A percentile compares a stretch with the other conserved stretches of the same genome.
These are phyloP conservation scores for Varecia variegata DNA, from an alignment of 2,797 vertebrate genomes.

Conservation along the genomic window DNA sequence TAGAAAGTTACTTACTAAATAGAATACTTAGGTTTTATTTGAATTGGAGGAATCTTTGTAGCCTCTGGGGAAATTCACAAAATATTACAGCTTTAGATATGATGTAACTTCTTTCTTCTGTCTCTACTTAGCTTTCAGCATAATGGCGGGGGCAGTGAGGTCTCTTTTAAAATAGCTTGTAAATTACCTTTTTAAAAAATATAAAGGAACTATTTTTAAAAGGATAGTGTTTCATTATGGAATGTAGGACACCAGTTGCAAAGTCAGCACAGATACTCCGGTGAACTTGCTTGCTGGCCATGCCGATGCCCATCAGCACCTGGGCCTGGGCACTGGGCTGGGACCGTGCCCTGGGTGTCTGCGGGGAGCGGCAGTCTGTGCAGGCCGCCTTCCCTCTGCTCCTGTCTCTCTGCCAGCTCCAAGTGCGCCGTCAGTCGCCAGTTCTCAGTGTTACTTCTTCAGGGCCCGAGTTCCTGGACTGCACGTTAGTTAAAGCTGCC, in stretches of 20 bases:
- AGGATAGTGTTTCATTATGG: not conserved
- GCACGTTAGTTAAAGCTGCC: no score
- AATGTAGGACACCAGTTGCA: fast-evolving
- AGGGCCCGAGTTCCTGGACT: not conserved
- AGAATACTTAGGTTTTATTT: not conserved
- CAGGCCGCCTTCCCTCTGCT: not conserved
- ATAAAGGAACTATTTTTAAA: fast-evolving
- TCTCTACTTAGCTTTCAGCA: not conserved
- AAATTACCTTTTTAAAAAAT: not conserved
- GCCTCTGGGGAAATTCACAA: not conserved
- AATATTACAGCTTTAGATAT: no score
- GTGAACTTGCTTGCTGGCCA: fast-evolving
- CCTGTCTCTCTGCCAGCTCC: not conserved
- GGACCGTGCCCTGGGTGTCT: not conserved
- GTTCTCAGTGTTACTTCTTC: not conserved
- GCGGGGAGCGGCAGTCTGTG: no score
- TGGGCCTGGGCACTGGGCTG: not conserved
- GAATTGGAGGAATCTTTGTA: not conserved
- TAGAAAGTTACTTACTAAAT: not conserved
- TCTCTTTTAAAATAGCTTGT: not conserved
- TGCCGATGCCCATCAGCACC: no score
- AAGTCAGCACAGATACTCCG: no score
- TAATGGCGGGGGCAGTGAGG: no score
- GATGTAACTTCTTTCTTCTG: fast-evolving
- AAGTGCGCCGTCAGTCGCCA: no score